These are phyloP conservation scores for Tipula confusa DNA, from an alignment of 2,888 invertebrate genomes.

Conservation along the genomic window DNA sequence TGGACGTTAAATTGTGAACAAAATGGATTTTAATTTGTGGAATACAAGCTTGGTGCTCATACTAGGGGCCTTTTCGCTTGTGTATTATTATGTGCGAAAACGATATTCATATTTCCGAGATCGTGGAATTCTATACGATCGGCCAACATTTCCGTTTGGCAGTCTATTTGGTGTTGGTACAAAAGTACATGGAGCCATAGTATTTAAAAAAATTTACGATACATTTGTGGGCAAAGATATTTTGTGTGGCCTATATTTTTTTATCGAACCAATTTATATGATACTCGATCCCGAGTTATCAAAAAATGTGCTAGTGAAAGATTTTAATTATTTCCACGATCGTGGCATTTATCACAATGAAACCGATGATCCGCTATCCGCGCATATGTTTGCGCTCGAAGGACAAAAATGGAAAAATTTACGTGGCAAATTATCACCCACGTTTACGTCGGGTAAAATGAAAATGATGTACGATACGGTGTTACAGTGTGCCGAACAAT, in stretches of 20 bases:
- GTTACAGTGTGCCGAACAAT: slow-evolving; percentile 39
- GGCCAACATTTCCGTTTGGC: slow-evolving; percentile 41
- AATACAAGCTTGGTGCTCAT: background rate
- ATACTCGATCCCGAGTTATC: slow-evolving; percentile 41
- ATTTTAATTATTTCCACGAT: slow-evolving; percentile 46
- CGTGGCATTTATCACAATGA: slow-evolving; percentile 44
- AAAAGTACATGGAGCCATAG: slow-evolving; percentile 38
- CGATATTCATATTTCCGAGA: slow-evolving; percentile 39
- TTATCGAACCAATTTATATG: slow-evolving; percentile 33
- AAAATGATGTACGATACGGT: slow-evolving; percentile 50
- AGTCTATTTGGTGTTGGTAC: slow-evolving; percentile 39
- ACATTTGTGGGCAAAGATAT: slow-evolving; percentile 33
- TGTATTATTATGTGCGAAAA: slow-evolving; percentile 30
- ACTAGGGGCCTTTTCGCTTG: background rate
- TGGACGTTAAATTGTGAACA: background rate
- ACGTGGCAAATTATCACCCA: slow-evolving; percentile 49
- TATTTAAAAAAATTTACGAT: slow-evolving; percentile 37
- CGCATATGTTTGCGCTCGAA: slow-evolving; percentile 43
- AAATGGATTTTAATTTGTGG: background rate
- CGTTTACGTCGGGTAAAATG: slow-evolving; percentile 53
- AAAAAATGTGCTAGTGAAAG: slow-evolving; percentile 43
- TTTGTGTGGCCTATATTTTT: slow-evolving; percentile 35
- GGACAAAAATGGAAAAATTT: slow-evolving; percentile 51
- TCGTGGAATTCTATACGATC: slow-evolving; percentile 41
- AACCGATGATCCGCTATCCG: slow-evolving; percentile 44